These are phyloP conservation scores for Pelobates cultripes DNA, from an alignment of 2,797 vertebrate genomes.

Conservation along the genomic window DNA sequence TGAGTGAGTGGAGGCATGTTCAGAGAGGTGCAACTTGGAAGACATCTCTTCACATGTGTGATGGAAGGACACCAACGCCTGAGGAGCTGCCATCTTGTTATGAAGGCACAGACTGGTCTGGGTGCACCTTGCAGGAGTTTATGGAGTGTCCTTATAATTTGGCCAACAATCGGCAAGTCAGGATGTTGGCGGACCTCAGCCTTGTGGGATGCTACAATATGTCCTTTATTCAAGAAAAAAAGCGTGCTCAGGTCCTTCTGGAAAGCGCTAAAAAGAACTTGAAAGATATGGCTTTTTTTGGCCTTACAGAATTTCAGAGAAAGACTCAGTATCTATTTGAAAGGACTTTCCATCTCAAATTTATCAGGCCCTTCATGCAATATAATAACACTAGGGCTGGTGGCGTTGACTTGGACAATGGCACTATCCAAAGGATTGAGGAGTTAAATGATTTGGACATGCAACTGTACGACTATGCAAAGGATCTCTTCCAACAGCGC, in stretches of 20 bases:
- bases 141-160: constrained; percentile 97
- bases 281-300: constrained; percentile 97
- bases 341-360: constrained; percentile 93
- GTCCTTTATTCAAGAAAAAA: constrained; percentile 94
- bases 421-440: constrained; percentile 91
- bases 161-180: constrained; percentile 94
- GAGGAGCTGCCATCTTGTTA: constrained; percentile 96
- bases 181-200: constrained; percentile 95
- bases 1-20: constrained; percentile 97
- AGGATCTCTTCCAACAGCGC: constrained; percentile 96
- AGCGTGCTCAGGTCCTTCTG: constrained; percentile 91
- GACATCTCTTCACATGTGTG: constrained; percentile 97
- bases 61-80: constrained; percentile 91
- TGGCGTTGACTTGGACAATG: constrained; percentile 90
- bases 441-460: constrained; percentile 97
- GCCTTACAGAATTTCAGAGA: constrained; percentile 96
- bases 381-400: constrained; percentile 96
- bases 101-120: constrained; percentile 95
- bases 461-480: constrained; percentile 97
- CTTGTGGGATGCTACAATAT: constrained; percentile 98
- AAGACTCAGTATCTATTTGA: constrained; percentile 99
- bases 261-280: constrained; percentile 98
- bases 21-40: constrained; percentile 98
- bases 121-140: constrained; percentile 96
- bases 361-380: constrained; percentile 98